Evolutionary conservation across 2,113 vertebrate genomes (phyloP).

Genomic region (Channa argus): DNA sequence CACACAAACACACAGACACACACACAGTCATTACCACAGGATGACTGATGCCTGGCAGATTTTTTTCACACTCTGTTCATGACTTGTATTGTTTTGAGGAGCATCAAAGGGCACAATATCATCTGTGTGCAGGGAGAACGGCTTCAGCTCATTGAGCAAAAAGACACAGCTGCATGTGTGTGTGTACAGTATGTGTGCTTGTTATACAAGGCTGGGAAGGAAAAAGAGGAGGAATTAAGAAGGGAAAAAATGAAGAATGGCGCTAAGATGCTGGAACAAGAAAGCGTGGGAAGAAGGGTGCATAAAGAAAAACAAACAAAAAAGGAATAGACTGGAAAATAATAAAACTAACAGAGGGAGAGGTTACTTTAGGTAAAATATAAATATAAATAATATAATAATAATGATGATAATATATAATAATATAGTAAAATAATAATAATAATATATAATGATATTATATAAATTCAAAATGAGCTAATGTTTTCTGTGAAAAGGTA

Average conservation of each 20-base stretch:
- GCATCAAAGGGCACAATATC: conserved; percentile 27
- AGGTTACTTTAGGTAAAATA: too few species aligned
- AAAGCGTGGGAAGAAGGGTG: neutral
- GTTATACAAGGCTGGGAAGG: neutral
- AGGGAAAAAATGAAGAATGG: neutral
- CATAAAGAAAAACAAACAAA: neutral
- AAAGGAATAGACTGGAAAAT: neutral
- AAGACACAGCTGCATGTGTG: conserved; percentile 1
- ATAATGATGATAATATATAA: too few species aligned
- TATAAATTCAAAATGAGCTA: too few species aligned
- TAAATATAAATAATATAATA: too few species aligned
- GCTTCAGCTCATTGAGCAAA: neutral
- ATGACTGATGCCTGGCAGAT: conserved; percentile 19
- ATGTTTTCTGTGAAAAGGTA: too few species aligned
- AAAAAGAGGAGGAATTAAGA: neutral
- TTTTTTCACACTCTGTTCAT: conserved; percentile 3
- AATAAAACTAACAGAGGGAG: neutral
- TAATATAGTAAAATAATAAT: too few species aligned
- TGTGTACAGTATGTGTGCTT: neutral
- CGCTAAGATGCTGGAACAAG: neutral
- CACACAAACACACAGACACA: neutral
- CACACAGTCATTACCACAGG: conserved; percentile 10
- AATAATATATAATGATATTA: too few species aligned
- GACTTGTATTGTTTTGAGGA: conserved; percentile 26
- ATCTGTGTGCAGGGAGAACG: conserved; percentile 16